Conservation (phyloP, 2,113 vertebrate species). For the Campylomormyrus numenius region DNA sequence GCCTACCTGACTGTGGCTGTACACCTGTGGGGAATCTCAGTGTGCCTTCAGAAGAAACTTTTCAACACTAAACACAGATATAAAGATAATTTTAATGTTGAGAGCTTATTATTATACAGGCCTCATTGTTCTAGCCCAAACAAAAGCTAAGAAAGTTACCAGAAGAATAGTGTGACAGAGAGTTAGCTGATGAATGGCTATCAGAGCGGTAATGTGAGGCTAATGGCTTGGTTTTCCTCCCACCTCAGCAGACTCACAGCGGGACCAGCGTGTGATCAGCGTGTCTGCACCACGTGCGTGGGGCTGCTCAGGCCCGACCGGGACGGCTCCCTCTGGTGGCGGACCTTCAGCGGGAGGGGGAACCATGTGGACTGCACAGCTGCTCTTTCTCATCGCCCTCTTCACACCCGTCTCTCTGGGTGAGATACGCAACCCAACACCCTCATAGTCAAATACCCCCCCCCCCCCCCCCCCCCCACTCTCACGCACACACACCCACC, state of each 20-base stretch:
- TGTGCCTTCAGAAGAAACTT: background rate
- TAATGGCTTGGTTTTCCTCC: background rate
- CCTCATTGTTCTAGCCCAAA: background rate
- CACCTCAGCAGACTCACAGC: background rate
- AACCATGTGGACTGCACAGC: slow-evolving; percentile 85
- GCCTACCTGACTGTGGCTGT: background rate
- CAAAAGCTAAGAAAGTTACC: background rate
- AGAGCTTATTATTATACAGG: background rate
- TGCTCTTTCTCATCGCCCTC: slow-evolving; percentile 74
- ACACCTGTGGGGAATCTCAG: background rate
- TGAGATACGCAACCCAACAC: slow-evolving; percentile 52
- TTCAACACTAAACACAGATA: background rate
- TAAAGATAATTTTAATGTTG: background rate
- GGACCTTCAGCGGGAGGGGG: slow-evolving; percentile 50
- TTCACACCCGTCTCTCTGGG: slow-evolving; percentile 70
- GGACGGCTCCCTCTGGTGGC: slow-evolving; percentile 52
- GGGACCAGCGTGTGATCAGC: background rate
- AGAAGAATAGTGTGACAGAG: background rate
- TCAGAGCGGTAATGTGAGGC: background rate
- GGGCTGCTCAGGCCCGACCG: slow-evolving; percentile 38
- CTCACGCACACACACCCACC: too few relatives aligned
- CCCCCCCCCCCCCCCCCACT: background rate
- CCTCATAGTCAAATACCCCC: background rate
- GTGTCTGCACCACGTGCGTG: slow-evolving; percentile 5
- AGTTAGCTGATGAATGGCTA: background rate